Evolutionary conservation across 1,140 invertebrate species (phyloP), one percentile per base, ranked within the genome.

Genomic region (Asobara japonica): DNA sequence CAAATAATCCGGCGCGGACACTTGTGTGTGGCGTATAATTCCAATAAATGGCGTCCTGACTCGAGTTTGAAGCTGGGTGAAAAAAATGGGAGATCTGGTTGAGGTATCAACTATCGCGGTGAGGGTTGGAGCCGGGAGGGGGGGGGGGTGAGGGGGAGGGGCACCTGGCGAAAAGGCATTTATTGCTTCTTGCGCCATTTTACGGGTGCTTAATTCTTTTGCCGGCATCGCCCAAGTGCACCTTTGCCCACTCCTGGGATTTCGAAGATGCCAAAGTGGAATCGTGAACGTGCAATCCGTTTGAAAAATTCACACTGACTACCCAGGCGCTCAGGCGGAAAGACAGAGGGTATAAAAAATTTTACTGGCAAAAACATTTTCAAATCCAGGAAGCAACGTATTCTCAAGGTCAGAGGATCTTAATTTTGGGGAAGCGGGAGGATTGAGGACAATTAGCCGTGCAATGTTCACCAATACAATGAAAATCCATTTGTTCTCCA

Each of bases 91-190:
- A 68, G 30, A 29, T 20, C 65, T 20, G 45, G 33, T 45, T 25
- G 4, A 38, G 18, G 22, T 8, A 41, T 30, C 30, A 41, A n/a
- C n/a, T n/a, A n/a, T n/a, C n/a, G n/a, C n/a, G n/a, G n/a, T n/a
- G n/a, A n/a, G n/a, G n/a, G n/a, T n/a, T n/a, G n/a, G n/a, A n/a
- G n/a, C n/a, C n/a, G n/a, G n/a, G n/a, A n/a, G n/a, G 51, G 45
- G 71, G 69, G 65, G 62, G 68, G 30, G 69, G 68, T 69, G 74
- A 67, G 66, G 71, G 41, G 38, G 6, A 65, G 31, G 64, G 48
- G 77, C 80, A 85, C 81, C 82, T 83, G 83, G 83, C 79, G 78
- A 80, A 83, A 82, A 80, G 80, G 82, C 79, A 86, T 86, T 86
- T 85, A 86, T 85, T 82, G 83, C 82, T 74, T 70, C 75, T 78